Conservation (phyloP, 2,888 invertebrate genomes). For the Plagodis pulveraria region DNA sequence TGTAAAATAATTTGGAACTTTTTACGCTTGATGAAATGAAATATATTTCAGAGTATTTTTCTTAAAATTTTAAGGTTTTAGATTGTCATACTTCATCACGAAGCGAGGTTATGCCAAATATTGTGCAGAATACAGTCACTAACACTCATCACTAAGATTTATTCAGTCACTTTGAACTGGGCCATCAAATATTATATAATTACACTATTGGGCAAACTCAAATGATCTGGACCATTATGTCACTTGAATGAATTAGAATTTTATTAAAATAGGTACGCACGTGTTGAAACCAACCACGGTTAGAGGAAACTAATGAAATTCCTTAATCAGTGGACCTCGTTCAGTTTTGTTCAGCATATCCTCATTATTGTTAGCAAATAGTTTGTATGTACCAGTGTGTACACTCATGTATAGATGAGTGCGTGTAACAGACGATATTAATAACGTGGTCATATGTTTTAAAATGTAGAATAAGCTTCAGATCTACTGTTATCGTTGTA, state of each 20-base stretch:
- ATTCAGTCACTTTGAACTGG: conserved; percentile 7
- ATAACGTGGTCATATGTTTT: too few relatives aligned
- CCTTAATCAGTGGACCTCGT: conserved; percentile 1
- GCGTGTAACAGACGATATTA: too few relatives aligned
- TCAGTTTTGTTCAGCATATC: conserved; percentile 12
- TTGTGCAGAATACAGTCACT: too few relatives aligned
- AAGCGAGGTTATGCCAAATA: too few relatives aligned
- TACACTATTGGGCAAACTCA: conserved; percentile 30
- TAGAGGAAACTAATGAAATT: conserved; percentile 56
- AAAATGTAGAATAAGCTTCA: too few relatives aligned
- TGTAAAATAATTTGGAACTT: too few relatives aligned
- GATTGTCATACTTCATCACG: too few relatives aligned
- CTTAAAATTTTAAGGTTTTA: too few relatives aligned
- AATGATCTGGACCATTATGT: conserved; percentile 22
- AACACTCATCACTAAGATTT: too few relatives aligned
- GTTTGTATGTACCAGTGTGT: not conserved
- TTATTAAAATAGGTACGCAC: conserved; percentile 31
- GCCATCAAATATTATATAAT: conserved; percentile 32
- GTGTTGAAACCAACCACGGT: conserved; percentile 29
- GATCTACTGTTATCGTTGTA: too few relatives aligned
- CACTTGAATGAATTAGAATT: conserved; percentile 27
- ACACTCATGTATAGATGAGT: not conserved
- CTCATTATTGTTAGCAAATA: conserved; percentile 9
- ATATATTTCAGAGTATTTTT: too few relatives aligned
- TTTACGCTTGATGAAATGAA: too few relatives aligned